Evolutionary conservation across 2,888 invertebrate genomes (phyloP).

Genomic region (Plemyria rubiginata): DNA sequence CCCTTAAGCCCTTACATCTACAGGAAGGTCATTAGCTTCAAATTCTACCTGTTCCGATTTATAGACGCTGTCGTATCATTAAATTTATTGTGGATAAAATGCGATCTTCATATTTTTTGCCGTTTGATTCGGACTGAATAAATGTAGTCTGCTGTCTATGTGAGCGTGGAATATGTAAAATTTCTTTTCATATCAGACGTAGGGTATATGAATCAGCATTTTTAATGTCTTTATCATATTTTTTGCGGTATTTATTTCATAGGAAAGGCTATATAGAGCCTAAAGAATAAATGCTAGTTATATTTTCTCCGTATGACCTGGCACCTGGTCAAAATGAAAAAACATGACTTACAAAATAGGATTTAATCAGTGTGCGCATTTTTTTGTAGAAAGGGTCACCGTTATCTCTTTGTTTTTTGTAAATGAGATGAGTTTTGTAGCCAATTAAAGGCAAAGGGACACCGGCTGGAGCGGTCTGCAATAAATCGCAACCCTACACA

Average conservation of each 20-base stretch:
- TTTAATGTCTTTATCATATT: constrained; percentile 25
- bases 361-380: constrained; percentile 43
- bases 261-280: too few species aligned
- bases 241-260: constrained; percentile 21
- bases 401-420: constrained; percentile 68
- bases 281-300: neutral
- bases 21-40: constrained; percentile 67
- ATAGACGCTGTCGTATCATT: constrained; percentile 83
- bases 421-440: constrained; percentile 81
- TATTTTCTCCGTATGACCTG: constrained; percentile 4
- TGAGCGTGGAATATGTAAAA: constrained; percentile 44
- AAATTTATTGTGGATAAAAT: constrained; percentile 84
- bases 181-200: constrained; percentile 37
- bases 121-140: constrained; percentile 61
- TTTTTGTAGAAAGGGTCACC: constrained; percentile 52
- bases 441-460: constrained; percentile 80
- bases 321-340: neutral
- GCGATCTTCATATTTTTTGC: constrained; percentile 79
- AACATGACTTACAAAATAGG: neutral
- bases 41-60: constrained; percentile 84
- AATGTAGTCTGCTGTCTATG: constrained; percentile 42
- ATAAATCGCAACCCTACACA: constrained; percentile 82
- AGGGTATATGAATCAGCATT: constrained; percentile 40
- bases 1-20: constrained; percentile 48
- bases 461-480: constrained; percentile 70